phyloP scores from a whole-genome alignment of 2,113 vertebrate genomes.

The Hippolais icterina region DNA sequence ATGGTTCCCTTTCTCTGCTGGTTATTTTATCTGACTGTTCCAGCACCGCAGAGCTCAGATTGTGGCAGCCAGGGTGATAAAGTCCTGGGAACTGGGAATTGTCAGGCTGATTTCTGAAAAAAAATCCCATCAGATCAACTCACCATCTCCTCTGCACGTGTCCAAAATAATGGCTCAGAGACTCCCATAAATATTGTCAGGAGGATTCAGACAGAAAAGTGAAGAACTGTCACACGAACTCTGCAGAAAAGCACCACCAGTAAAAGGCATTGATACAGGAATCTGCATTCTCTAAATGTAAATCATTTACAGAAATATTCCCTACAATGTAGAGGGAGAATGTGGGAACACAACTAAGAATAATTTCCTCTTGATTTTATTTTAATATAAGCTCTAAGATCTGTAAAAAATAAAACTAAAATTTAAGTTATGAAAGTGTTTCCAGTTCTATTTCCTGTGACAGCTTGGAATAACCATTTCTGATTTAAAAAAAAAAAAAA shows the following conservation, averaged over 20 bases:
- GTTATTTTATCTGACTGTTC: not conserved
- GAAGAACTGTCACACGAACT: not conserved
- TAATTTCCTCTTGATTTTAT: not conserved
- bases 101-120: not conserved
- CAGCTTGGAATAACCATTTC: not conserved
- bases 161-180: not conserved
- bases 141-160: not conserved
- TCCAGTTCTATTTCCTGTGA: not conserved
- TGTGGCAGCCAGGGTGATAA: not conserved
- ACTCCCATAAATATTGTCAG: not conserved
- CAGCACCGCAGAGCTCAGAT: not conserved
- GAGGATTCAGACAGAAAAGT: not conserved
- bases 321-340: not conserved
- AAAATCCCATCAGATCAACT: not conserved
- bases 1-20: not conserved
- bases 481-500: not conserved
- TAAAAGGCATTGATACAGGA: not conserved
- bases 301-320: not conserved
- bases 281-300: not conserved
- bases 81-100: not conserved
- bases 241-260: not conserved
- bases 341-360: not conserved
- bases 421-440: not conserved
- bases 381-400: not conserved
- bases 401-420: not conserved